These are phyloP conservation scores for Temnothorax curvispinosus DNA, from an alignment of 1,140 invertebrate species.

Conservation along the genomic window DNA sequence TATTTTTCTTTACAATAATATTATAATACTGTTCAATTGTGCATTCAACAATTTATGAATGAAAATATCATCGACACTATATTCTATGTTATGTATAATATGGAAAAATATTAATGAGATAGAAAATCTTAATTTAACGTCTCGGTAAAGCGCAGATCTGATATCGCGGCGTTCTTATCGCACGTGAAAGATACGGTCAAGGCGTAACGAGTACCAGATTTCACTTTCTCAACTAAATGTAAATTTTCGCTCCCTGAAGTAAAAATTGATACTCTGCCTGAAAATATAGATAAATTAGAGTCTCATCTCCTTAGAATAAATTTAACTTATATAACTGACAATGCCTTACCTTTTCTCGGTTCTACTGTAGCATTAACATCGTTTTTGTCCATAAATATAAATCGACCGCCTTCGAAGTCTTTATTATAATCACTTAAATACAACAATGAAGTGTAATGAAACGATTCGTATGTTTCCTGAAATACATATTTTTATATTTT, in stretches of 20 bases:
- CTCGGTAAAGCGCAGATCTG: conserved; percentile 85
- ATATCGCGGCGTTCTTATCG: conserved; percentile 88
- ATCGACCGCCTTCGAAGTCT: conserved; percentile 93
- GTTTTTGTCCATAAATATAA: conserved; percentile 92
- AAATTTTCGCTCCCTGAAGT: conserved; percentile 95
- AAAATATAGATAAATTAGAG: conserved; percentile 54
- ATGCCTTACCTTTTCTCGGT: conserved; percentile 89
- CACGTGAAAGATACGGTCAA: conserved; percentile 95
- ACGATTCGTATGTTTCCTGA: conserved; percentile 93
- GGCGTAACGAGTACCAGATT: conserved; percentile 91
- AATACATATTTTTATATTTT: conserved; percentile 76
- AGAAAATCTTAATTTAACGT: conserved; percentile 17
- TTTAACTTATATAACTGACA: background rate
- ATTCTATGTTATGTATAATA: background rate
- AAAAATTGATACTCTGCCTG: conserved; percentile 92
- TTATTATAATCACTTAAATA: conserved; percentile 91
- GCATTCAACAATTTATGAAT: background rate
- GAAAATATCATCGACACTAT: background rate
- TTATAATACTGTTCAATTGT: conserved; percentile 28
- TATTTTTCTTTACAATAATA: background rate
- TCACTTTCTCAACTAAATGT: conserved; percentile 93
- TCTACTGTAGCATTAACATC: conserved; percentile 91
- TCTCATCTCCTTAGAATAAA: background rate
- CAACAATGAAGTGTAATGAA: conserved; percentile 94
- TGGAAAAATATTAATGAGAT: background rate